Evolutionary conservation across 2,797 vertebrate genomes (phyloP).

Genomic region (Sardinella longiceps): DNA sequence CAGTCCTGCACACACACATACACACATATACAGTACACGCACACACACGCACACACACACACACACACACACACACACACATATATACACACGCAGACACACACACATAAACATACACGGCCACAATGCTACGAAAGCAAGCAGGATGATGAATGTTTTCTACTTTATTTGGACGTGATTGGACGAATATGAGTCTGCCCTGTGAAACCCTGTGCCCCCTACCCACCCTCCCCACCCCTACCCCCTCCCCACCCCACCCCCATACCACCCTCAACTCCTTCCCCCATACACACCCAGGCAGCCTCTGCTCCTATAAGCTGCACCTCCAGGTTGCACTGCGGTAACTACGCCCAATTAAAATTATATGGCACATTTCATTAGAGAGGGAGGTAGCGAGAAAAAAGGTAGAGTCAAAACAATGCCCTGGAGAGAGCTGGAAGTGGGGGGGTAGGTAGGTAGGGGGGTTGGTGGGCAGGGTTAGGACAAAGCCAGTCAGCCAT

Average conservation of each 20-base stretch:
- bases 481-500: constrained; percentile 28
- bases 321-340: constrained; percentile 39
- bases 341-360: constrained; percentile 52
- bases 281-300: not conserved
- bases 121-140: constrained; percentile 26
- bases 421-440: constrained; percentile 11
- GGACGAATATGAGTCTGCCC: constrained; percentile 38
- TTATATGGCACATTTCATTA: constrained; percentile 49
- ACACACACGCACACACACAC: not conserved
- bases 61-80: not conserved
- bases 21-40: not conserved
- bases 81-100: not conserved
- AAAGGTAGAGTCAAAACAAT: constrained; percentile 38
- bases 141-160: constrained; percentile 55
- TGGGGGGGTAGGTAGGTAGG: not conserved
- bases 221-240: not conserved
- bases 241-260: constrained; percentile 16
- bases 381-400: constrained; percentile 17
- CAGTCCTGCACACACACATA: constrained; percentile 25
- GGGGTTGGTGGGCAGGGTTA: not conserved
- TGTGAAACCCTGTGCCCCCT: not conserved
- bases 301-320: constrained; percentile 26
- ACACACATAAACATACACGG: not conserved
- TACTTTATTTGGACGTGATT: constrained; percentile 52
- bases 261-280: not conserved